A percentile compares a stretch with the other conserved stretches of the same genome.
These are phyloP conservation scores for Ischnura elegans DNA, from an alignment of 2,888 invertebrate species.

Conservation along the genomic window DNA sequence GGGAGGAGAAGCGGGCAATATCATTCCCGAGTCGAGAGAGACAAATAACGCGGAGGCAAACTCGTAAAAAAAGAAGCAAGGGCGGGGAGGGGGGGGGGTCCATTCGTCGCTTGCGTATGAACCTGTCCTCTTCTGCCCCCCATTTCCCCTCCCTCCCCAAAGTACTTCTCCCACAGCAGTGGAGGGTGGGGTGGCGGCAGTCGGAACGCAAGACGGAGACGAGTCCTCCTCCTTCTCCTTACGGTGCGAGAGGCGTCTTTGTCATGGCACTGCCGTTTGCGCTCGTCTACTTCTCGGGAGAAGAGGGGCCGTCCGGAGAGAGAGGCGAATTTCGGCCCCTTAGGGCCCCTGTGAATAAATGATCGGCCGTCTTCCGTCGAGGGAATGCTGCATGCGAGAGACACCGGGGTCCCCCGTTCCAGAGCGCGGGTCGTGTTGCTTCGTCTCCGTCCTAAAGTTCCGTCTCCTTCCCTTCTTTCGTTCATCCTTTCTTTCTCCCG, in stretches of 20 bases:
- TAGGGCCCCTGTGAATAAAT: not conserved
- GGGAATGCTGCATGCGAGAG: conserved; percentile 2
- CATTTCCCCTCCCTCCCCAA: no score
- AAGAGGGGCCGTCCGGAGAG: not conserved
- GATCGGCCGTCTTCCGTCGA: not conserved
- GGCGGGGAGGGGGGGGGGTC: not conserved
- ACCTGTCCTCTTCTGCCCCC: not conserved
- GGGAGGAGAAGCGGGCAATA: not conserved
- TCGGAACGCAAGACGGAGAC: not conserved
- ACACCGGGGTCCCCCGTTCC: not conserved
- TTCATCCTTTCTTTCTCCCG: not conserved
- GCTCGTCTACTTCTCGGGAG: not conserved
- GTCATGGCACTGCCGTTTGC: not conserved
- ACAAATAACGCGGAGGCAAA: conserved; percentile 23
- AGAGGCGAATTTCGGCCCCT: not conserved
- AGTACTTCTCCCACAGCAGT: not conserved
- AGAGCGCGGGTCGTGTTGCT: not conserved
- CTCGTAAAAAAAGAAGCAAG: not conserved
- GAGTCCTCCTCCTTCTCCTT: not conserved
- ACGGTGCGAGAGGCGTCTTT: not conserved
- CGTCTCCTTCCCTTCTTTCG: not conserved
- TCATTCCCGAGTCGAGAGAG: not conserved
- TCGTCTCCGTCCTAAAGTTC: not conserved
- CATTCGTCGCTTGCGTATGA: not conserved
- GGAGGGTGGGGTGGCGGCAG: not conserved